Evolutionary conservation across 2,797 vertebrate genomes (phyloP).

Genomic region (Takifugu rubripes): DNA sequence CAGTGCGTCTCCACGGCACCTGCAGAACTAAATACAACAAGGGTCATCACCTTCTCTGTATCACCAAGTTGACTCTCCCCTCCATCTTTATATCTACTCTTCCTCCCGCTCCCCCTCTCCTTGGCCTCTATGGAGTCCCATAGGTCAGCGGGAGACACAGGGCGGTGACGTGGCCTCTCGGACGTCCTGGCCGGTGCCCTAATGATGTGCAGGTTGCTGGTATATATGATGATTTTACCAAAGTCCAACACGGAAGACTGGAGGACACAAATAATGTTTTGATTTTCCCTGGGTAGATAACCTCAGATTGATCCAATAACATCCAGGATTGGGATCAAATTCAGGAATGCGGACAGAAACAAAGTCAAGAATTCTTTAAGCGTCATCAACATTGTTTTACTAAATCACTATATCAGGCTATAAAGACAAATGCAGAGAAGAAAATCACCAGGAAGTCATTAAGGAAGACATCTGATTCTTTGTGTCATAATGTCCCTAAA

Average conservation of each 20-base stretch:
- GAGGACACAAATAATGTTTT: background rate
- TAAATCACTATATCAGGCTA: background rate
- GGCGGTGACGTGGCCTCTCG: conserved; percentile 62
- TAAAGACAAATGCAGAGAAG: too few species aligned
- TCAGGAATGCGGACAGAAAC: too few species aligned
- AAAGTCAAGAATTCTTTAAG: background rate
- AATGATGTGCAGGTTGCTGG: conserved; percentile 94
- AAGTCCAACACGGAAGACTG: conserved; percentile 87
- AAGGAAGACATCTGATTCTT: background rate
- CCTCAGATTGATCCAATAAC: background rate
- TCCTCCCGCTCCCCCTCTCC: conserved; percentile 58
- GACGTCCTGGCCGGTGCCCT: conserved; percentile 80
- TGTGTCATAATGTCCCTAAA: conserved; percentile 8
- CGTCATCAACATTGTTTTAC: background rate
- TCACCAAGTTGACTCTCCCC: conserved; percentile 39
- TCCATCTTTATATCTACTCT: conserved; percentile 33
- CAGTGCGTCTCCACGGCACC: conserved; percentile 14
- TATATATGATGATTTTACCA: conserved; percentile 97
- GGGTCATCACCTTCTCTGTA: conserved; percentile 59
- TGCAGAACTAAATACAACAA: conserved; percentile 43
- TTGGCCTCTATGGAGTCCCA: conserved; percentile 64
- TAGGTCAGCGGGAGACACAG: conserved; percentile 42
- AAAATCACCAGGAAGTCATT: background rate
- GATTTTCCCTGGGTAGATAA: too few species aligned
- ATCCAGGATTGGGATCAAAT: background rate